phyloP scores from a whole-genome alignment of 2,888 invertebrate species.

The Agonopterix heracliana region DNA sequence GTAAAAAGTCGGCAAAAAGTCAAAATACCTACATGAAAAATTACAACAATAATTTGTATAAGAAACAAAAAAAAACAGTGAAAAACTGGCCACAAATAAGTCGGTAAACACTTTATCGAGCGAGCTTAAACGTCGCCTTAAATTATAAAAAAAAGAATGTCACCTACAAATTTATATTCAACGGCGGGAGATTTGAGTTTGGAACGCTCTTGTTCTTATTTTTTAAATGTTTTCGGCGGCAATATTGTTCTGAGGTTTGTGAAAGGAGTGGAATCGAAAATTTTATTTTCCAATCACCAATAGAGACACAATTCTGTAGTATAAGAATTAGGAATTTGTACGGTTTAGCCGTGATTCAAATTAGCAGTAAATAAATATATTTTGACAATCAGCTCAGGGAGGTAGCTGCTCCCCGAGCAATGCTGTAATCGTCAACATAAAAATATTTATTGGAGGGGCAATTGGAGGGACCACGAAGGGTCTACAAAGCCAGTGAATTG shows the following conservation, averaged over 20 bases:
- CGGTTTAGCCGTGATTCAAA: too few species aligned
- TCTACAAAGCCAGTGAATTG: too few species aligned
- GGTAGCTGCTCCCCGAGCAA: too few species aligned
- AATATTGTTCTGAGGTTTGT: conserved; percentile 27
- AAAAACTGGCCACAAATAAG: conserved; percentile 43
- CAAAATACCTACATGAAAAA: too few species aligned
- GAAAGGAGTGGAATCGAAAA: conserved; percentile 18
- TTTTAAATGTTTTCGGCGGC: conserved; percentile 35
- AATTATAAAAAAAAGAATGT: conserved; percentile 46
- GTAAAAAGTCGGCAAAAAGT: not conserved
- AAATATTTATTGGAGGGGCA: too few species aligned
- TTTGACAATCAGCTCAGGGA: too few species aligned
- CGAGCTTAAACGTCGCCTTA: conserved; percentile 39
- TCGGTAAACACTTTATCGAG: conserved; percentile 60
- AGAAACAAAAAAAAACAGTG: not conserved
- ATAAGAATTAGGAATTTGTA: too few species aligned
- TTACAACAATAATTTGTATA: not conserved
- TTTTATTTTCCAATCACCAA: too few species aligned
- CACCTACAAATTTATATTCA: conserved; percentile 36
- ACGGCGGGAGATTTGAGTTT: conserved; percentile 44
- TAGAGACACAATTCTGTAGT: too few species aligned
- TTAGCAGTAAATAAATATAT: too few species aligned
- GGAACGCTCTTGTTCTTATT: conserved; percentile 37
- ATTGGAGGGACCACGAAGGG: too few species aligned
- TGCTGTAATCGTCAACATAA: too few species aligned